Percentiles rank a stretch among this genome's conserved stretches.
phyloP scores from a whole-genome alignment of 2,113 vertebrate species.

The Anseranas semipalmata region DNA sequence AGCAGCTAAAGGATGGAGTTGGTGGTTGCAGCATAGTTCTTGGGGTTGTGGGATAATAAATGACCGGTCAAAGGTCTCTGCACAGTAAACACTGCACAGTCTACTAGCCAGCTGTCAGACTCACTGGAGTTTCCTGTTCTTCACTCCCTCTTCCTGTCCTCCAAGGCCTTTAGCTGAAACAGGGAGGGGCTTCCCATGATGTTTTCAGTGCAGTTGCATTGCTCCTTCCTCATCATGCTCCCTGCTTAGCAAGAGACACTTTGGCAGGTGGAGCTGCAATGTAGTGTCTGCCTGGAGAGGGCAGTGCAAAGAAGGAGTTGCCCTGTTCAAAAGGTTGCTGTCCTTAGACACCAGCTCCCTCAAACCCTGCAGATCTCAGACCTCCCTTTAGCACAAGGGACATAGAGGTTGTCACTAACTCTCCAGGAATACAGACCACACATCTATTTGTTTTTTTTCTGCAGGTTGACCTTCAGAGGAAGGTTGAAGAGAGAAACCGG shows the following conservation, averaged over 20 bases:
- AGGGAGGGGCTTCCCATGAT: background rate
- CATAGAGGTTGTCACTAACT: background rate
- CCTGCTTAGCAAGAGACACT: background rate
- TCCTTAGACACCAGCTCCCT: background rate
- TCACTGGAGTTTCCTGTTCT: background rate
- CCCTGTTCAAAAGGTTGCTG: background rate
- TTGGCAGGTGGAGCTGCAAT: background rate
- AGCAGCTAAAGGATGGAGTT: background rate
- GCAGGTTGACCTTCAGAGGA: slow-evolving; percentile 91
- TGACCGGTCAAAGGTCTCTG: background rate
- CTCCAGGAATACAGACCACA: background rate
- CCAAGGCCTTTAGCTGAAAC: background rate
- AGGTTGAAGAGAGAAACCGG: slow-evolving; percentile 90
- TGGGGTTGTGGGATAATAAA: background rate
- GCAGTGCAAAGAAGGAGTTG: background rate
- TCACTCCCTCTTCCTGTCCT: background rate
- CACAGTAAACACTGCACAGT: background rate
- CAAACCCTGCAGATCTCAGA: background rate
- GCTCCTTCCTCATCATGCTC: background rate
- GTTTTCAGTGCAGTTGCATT: background rate
- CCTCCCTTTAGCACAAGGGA: background rate
- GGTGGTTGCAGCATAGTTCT: background rate
- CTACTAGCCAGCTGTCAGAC: background rate
- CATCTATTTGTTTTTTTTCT: background rate
- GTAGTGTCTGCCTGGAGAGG: background rate